Percentiles rank a stretch among this genome's conserved stretches.
These are phyloP conservation scores for Agonum fuliginosum DNA, from an alignment of 2,888 invertebrate species.

Conservation along the genomic window DNA sequence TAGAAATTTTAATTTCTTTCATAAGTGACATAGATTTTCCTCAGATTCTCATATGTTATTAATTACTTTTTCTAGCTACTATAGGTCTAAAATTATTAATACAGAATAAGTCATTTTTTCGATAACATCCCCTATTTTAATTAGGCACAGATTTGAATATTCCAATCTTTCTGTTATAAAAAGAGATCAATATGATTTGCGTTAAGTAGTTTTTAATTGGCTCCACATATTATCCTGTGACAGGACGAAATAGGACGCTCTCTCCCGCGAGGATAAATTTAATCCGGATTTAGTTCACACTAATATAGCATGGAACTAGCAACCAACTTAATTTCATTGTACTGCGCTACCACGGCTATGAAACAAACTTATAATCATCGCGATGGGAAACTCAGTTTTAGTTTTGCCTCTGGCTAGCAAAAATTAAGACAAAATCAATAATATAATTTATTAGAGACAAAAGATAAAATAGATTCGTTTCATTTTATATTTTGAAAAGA, in stretches of 20 bases:
- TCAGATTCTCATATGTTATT: no score
- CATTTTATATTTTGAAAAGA: no score
- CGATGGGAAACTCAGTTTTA: no score
- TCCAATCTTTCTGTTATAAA: not conserved
- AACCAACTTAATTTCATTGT: conserved; percentile 33
- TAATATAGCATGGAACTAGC: not conserved
- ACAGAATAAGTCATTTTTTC: no score
- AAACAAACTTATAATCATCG: conserved; percentile 14
- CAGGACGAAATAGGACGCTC: conserved; percentile 9
- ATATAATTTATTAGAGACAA: no score
- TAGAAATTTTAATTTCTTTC: no score
- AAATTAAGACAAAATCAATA: not conserved
- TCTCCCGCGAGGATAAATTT: conserved; percentile 35
- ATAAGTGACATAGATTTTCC: no score
- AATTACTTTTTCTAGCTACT: no score
- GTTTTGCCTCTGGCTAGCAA: not conserved
- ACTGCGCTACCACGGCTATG: conserved; percentile 1
- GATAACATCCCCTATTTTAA: no score
- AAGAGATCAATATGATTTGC: not conserved
- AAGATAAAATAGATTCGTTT: no score
- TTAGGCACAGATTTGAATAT: no score
- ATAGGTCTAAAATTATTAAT: no score
- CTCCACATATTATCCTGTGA: conserved; percentile 38
- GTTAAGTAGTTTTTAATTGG: conserved; percentile 58
- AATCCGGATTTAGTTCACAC: conserved; percentile 55